Conservation (phyloP, 2,113 vertebrate genomes). For the Tetrao urogallus region DNA sequence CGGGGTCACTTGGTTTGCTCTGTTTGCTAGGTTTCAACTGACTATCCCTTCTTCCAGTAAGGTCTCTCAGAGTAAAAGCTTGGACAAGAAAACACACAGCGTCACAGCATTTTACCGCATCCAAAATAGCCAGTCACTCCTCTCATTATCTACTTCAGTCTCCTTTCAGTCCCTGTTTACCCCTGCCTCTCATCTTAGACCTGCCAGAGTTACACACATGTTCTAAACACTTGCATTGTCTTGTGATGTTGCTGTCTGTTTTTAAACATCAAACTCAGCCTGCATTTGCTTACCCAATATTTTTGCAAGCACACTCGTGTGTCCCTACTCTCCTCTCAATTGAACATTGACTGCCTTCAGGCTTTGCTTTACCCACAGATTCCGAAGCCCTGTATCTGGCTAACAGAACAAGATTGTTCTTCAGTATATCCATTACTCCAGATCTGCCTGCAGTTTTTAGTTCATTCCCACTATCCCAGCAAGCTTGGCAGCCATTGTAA, state of each 20-base stretch:
- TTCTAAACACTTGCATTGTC: neutral
- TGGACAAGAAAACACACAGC: neutral
- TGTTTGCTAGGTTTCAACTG: neutral
- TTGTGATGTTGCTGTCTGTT: neutral
- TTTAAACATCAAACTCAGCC: neutral
- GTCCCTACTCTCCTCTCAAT: neutral
- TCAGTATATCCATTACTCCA: neutral
- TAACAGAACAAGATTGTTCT: neutral
- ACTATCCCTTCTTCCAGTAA: neutral
- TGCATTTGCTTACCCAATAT: neutral
- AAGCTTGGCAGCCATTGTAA: neutral
- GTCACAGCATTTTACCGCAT: neutral
- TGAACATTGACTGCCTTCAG: neutral
- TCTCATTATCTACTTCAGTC: neutral
- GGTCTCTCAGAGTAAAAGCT: neutral
- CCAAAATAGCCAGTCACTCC: neutral
- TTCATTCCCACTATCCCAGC: neutral
- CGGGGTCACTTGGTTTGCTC: neutral
- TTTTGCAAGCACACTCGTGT: neutral
- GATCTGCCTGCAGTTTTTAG: neutral
- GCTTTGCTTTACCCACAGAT: neutral
- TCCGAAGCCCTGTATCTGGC: neutral
- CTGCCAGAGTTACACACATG: accelerated
- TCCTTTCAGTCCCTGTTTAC: neutral
- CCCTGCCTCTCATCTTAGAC: neutral